Conservation (phyloP, 2,113 vertebrate genomes). For the Callionymus lyra region DNA sequence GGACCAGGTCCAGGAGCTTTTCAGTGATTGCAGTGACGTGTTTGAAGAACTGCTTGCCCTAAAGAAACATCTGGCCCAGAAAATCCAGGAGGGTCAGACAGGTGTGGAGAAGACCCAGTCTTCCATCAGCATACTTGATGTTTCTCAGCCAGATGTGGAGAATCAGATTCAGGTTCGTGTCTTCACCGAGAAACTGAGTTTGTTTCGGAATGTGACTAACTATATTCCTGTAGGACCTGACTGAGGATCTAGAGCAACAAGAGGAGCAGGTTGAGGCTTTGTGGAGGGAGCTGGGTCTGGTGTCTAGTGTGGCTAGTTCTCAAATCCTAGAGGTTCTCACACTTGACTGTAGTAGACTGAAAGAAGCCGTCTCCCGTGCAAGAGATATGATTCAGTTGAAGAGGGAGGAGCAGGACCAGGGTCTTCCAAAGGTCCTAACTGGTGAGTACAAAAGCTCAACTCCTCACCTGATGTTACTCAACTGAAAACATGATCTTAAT, state of each 20-base stretch:
- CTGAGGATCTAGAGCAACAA: slow-evolving; percentile 75
- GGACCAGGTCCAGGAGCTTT: slow-evolving; percentile 69
- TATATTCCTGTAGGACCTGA: slow-evolving; percentile 65
- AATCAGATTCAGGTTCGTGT: slow-evolving; percentile 46
- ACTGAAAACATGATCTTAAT: background rate
- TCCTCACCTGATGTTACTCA: background rate
- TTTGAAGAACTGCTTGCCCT: slow-evolving; percentile 63
- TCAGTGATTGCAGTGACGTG: slow-evolving; percentile 58
- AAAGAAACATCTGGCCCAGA: slow-evolving; percentile 56
- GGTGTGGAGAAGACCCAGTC: slow-evolving; percentile 47
- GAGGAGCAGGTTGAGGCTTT: slow-evolving; percentile 71
- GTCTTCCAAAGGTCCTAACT: slow-evolving; percentile 66
- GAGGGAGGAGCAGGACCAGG: slow-evolving; percentile 76
- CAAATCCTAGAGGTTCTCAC: slow-evolving; percentile 73
- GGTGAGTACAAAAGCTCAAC: slow-evolving; percentile 51
- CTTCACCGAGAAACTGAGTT: background rate
- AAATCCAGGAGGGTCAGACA: slow-evolving; percentile 42
- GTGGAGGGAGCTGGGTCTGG: slow-evolving; percentile 71
- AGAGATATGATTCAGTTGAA: slow-evolving; percentile 77
- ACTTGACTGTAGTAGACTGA: slow-evolving; percentile 53
- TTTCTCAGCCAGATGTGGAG: slow-evolving; percentile 24
- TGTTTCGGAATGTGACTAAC: background rate
- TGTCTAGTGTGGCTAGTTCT: slow-evolving; percentile 67
- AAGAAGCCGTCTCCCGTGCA: slow-evolving; percentile 62
- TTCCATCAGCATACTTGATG: slow-evolving; percentile 30